Evolutionary conservation across 2,113 vertebrate species (phyloP).

Genomic region (Paradisaea rubra): DNA sequence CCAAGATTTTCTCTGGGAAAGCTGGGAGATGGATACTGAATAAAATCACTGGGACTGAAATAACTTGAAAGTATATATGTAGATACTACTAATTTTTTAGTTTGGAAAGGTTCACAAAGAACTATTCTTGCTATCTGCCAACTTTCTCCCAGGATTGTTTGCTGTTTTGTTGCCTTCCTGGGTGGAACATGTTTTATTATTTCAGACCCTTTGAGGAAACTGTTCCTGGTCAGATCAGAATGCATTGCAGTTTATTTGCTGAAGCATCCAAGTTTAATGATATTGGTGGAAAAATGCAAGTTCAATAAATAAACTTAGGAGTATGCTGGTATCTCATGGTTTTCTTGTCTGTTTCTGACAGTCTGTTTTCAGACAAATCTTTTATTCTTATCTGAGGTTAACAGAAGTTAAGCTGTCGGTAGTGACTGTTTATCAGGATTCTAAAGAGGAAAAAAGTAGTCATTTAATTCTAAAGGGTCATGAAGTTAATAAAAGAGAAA

Average conservation of each 20-base stretch:
- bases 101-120: neutral
- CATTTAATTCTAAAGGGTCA: neutral
- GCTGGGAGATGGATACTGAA: neutral
- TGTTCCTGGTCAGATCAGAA: neutral
- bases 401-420: neutral
- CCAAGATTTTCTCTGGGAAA: neutral
- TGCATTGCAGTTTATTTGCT: neutral
- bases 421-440: neutral
- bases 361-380: neutral
- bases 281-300: neutral
- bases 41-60: neutral
- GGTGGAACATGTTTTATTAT: neutral
- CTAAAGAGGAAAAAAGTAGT: neutral
- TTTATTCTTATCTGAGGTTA: neutral
- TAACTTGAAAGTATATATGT: neutral
- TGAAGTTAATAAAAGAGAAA: neutral
- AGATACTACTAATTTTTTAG: neutral
- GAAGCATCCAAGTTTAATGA: neutral
- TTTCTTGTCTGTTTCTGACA: neutral
- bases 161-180: neutral
- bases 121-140: neutral
- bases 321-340: neutral
- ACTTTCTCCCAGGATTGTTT: neutral
- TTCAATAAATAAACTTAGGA: neutral
- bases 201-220: neutral